Percentiles rank a stretch among this genome's conserved stretches.
These are phyloP conservation scores for Drosophila nannoptera DNA, from an alignment of 1,140 invertebrate genomes.

Conservation along the genomic window DNA sequence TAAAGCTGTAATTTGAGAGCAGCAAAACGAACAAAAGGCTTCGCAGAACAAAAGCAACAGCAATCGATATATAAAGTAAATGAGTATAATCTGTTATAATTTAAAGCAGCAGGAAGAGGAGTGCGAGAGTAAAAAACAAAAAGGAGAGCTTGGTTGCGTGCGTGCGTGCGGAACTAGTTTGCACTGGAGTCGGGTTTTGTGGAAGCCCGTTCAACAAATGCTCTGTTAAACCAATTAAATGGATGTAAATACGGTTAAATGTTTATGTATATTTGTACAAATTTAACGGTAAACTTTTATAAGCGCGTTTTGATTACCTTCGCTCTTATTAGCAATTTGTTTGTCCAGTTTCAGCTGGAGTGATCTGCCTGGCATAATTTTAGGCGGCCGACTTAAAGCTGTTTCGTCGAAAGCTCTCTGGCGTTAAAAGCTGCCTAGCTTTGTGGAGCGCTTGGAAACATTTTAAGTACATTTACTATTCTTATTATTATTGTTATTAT, in stretches of 20 bases:
- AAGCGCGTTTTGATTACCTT: neutral
- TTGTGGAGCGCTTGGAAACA: neutral
- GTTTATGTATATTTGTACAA: neutral
- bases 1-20: conserved; percentile 10
- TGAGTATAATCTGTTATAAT: neutral
- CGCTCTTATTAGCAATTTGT: no score
- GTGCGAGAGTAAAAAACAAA: neutral
- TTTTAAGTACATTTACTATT: neutral
- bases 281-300: neutral
- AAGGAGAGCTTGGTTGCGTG: neutral
- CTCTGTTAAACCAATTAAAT: no score
- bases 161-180: no score
- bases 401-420: neutral
- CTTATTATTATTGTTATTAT: neutral
- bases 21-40: conserved; percentile 7
- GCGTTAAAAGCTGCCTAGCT: conserved; percentile 1
- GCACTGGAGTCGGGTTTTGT: no score
- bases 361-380: neutral
- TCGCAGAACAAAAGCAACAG: conserved; percentile 5
- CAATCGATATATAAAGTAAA: neutral
- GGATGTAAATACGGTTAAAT: no score
- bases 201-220: no score
- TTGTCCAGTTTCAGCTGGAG: no score
- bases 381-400: neutral
- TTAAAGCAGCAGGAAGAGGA: neutral